Evolutionary conservation across 2,113 vertebrate species (phyloP).

Genomic region (Micronycteris hirsuta): DNA sequence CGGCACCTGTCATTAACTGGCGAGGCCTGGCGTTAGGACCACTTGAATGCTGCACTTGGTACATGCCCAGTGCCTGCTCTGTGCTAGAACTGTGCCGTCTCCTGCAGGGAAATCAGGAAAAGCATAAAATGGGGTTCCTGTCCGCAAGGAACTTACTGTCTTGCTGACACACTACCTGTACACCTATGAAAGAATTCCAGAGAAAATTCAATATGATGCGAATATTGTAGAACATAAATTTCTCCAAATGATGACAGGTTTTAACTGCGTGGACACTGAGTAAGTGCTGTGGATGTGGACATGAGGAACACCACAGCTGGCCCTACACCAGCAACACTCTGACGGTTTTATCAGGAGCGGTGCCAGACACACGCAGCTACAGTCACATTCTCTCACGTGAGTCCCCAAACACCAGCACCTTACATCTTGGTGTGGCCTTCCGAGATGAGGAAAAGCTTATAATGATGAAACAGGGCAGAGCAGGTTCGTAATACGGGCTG

Average conservation of each 20-base stretch:
- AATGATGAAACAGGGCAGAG: background rate
- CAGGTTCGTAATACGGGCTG: background rate
- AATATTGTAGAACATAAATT: background rate
- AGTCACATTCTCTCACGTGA: background rate
- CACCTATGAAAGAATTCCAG: background rate
- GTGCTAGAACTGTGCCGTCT: background rate
- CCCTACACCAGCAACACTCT: background rate
- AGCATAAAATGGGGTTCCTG: background rate
- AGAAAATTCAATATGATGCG: constrained; percentile 1
- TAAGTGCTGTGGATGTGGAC: background rate
- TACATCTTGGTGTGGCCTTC: background rate
- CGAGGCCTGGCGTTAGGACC: background rate
- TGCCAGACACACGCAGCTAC: background rate
- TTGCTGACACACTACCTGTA: background rate
- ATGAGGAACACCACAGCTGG: background rate
- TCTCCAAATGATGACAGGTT: background rate
- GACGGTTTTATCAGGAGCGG: background rate
- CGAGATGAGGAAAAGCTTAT: background rate
- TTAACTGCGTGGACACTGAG: background rate
- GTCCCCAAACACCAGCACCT: background rate
- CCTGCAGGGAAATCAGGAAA: background rate
- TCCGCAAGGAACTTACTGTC: background rate
- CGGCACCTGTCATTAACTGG: background rate
- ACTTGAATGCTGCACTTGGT: background rate
- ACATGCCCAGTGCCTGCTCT: background rate